Base-by-base conservation (phyloP, 1,140 invertebrate species). In the Drosophila pachea region DNA sequence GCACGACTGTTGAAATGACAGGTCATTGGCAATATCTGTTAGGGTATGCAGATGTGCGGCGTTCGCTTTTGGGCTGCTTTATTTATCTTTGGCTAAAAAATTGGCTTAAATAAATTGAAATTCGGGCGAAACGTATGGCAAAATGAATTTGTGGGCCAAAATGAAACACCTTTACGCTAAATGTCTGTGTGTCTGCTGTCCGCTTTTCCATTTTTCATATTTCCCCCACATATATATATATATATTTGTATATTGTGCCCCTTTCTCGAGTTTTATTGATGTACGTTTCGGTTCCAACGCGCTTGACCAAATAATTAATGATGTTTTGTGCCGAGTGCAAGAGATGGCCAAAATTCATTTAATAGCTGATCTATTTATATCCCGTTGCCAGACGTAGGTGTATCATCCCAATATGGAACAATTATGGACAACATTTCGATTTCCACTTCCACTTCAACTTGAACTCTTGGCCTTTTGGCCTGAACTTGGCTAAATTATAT, bases 81-180 rank as follows among this genome's bases (percentile, higher is more conserved):
- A 64, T 66, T 66, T 59, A 59, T 52, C 68, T 65, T 8, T n/a
- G 22, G 16, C 22, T 22, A 22, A 22, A 22, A 22, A 22, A 22
- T 22, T 22, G 22, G 31, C 29, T 62, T 63, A 38, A 40, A 36
- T 42, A 52, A 56, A 43, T 42, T 48, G 12, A 78, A 83, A 59
- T 78, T 76, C 79, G 73, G 56, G 83, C 71, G 78, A 82, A 81
- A 68, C 43, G 9, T 33, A 38, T 78, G 75, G 75, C 68, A 74
- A 36, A 77, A 76, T 68, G 63, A 64, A 58, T 77, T 40, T 48
- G 16, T 60, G 49, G 45, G 56, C 61, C 64, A 74, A 86, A 86
- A 86, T 47, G 82, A 86, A 86, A 86, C 81, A 86, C 81, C 81
- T 86, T 86, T 81, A 32, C 48, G 59, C 48, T 58, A 36, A 33